Conservation (phyloP, 2,888 invertebrate species). For the Oscheius sp. region DNA sequence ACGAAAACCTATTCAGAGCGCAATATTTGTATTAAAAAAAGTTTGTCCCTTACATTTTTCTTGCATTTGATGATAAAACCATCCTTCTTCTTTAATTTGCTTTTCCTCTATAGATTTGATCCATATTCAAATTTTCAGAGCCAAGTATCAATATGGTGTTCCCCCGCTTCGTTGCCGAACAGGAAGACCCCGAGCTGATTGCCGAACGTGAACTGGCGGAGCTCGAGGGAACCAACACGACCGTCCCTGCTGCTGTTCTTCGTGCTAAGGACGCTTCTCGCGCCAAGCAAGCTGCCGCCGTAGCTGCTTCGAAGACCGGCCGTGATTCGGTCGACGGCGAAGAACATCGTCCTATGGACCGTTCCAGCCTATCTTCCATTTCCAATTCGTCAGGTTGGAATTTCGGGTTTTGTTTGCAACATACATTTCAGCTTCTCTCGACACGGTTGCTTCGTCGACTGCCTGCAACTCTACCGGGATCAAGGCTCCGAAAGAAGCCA, state of each 20-base stretch:
- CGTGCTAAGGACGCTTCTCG: constrained; percentile 25
- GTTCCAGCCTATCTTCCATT: constrained; percentile 19
- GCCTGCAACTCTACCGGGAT: background rate
- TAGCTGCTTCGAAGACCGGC: background rate
- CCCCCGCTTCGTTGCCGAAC: constrained; percentile 18
- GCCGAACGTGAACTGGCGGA: constrained; percentile 28
- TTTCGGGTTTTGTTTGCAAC: background rate
- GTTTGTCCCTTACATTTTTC: too few species aligned
- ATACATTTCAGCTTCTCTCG: constrained; percentile 8
- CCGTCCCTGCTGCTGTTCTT: background rate
- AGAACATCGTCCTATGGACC: constrained; percentile 17
- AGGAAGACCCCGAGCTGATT: constrained; percentile 23
- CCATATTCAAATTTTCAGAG: background rate
- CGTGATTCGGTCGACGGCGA: constrained; percentile 6
- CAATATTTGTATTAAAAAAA: too few species aligned
- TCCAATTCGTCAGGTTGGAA: constrained; percentile 5
- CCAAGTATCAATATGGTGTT: constrained; percentile 22
- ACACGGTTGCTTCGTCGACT: constrained; percentile 15
- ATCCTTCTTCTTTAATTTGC: too few species aligned
- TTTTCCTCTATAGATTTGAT: too few species aligned
- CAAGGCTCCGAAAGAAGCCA: constrained; percentile 31
- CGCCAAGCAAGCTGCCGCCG: constrained; percentile 29
- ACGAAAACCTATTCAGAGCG: too few species aligned
- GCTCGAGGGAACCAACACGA: background rate
- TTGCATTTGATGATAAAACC: too few species aligned